Base-by-base conservation (phyloP, 37 sponge, comb jelly and placozoan species). In the Bolinopsis microptera region DNA sequence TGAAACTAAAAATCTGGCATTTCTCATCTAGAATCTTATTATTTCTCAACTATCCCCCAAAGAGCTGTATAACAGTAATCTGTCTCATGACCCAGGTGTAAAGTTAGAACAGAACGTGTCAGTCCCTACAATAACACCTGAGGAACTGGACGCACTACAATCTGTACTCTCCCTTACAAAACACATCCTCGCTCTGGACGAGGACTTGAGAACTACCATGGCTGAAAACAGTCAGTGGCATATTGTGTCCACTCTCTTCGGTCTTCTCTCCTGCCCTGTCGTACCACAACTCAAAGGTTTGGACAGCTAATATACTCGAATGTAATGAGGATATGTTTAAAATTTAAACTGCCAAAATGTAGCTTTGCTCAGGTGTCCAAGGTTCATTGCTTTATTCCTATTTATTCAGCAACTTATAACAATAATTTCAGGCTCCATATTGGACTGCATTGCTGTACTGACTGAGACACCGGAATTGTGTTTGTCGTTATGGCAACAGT, bases 211-310 rank as follows among this genome's bases (percentile, higher is more conserved):
- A 74, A 93, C 95, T 22, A 95, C 96, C 8, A 94, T 99, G 95
- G 94, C 94, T 33, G 97, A 96, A 92, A 97, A 96, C 76, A 95
- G 95, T 69, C 21, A 94, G 0, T 97, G 96, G 96, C 69, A 94
- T 9, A 95, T 96, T 0, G 94, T 96, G 9, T 94, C 95, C 21
- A 86, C 95, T 16, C 95, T 99, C 38, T 96, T 97, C 61, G 96
- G 96, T 0, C 96, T 99, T 40, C 77, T 99, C 18, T 94, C 94
- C n/a, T 96, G 99, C 76, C 93, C 97, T 74, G 93, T 99, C 0
- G 96, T 98, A 33, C 93, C 95, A 18, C 86, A 69, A 3, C 96
- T 99, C 28, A 99, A 99, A 75, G 97, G 97, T 0, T 94, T 96
- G 69, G 76, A 21, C 68, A 61, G 18, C 18, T 61, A 9, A n/a